Evolutionary conservation across 2,888 invertebrate genomes (phyloP).

Genomic region (Mythimna ferrago): DNA sequence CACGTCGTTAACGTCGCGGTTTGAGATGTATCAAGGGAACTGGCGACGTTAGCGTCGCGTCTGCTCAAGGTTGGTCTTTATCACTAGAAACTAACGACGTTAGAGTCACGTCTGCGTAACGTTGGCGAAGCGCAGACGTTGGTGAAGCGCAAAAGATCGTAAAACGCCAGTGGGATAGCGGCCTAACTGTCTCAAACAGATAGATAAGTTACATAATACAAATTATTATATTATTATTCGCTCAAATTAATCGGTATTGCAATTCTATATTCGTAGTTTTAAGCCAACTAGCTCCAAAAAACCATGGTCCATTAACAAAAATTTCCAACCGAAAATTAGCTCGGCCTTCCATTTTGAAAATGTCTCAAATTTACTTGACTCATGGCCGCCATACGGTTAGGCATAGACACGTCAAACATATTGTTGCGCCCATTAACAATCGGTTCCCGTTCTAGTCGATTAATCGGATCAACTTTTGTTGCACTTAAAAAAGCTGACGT

Average conservation of each 20-base stretch:
- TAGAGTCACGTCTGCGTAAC: too few relatives aligned
- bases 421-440: constrained; percentile 70
- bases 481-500: constrained; percentile 86
- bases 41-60: too few relatives aligned
- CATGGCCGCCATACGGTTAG: constrained; percentile 83
- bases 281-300: constrained; percentile 18
- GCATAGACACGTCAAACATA: constrained; percentile 81
- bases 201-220: too few relatives aligned
- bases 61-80: too few relatives aligned
- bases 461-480: constrained; percentile 66
- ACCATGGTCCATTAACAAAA: constrained; percentile 34
- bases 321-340: constrained; percentile 73
- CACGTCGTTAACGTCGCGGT: too few relatives aligned
- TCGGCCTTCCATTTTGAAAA: constrained; percentile 85
- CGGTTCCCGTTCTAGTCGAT: constrained; percentile 69
- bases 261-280: not conserved
- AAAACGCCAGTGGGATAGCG: too few relatives aligned
- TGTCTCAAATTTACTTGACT: constrained; percentile 82
- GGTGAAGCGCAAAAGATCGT: too few relatives aligned
- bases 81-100: too few relatives aligned
- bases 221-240: too few relatives aligned
- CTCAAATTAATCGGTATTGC: not conserved
- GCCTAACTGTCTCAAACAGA: too few relatives aligned
- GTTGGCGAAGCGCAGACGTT: too few relatives aligned
- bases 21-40: too few relatives aligned